Evolutionary conservation across 2,797 vertebrate species (phyloP).

Genomic region (Hybognathus amarus): DNA sequence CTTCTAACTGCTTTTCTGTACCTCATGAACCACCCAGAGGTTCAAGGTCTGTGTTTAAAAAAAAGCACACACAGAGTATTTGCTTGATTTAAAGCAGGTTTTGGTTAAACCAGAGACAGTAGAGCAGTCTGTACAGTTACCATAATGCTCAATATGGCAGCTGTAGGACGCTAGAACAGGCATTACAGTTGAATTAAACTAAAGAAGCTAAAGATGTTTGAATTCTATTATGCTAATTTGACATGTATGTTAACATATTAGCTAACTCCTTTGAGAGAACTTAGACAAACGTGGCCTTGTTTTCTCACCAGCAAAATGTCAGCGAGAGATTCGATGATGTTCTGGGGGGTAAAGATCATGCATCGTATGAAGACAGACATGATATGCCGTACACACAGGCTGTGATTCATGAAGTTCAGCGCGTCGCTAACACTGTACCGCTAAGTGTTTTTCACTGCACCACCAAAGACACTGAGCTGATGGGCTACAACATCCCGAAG

Average conservation of each 20-base stretch:
- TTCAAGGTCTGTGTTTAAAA: slow-evolving; percentile 69
- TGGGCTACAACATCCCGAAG: slow-evolving; percentile 79
- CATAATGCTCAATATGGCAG: not conserved
- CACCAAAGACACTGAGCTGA: slow-evolving; percentile 74
- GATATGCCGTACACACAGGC: slow-evolving; percentile 76
- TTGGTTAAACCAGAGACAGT: not conserved
- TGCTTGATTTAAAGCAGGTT: not conserved
- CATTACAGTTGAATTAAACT: not conserved
- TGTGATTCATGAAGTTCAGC: slow-evolving; percentile 78
- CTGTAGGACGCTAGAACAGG: not conserved
- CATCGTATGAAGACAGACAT: slow-evolving; percentile 69
- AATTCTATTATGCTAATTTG: not conserved
- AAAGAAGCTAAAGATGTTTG: not conserved
- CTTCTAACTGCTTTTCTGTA: slow-evolving; percentile 74
- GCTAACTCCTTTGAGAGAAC: not conserved
- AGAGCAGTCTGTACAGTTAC: not conserved
- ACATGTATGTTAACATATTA: not conserved
- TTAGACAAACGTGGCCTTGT: not conserved
- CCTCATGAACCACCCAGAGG: slow-evolving; percentile 68
- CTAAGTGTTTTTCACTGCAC: slow-evolving; percentile 76
- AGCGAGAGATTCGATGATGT: slow-evolving; percentile 73
- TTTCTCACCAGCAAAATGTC: slow-evolving; percentile 67
- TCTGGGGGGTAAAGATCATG: slow-evolving; percentile 62
- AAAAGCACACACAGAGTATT: not conserved
- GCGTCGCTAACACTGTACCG: slow-evolving; percentile 73